Base-by-base conservation (phyloP, 1,140 invertebrate genomes). In the Monochamus saltuarius region DNA sequence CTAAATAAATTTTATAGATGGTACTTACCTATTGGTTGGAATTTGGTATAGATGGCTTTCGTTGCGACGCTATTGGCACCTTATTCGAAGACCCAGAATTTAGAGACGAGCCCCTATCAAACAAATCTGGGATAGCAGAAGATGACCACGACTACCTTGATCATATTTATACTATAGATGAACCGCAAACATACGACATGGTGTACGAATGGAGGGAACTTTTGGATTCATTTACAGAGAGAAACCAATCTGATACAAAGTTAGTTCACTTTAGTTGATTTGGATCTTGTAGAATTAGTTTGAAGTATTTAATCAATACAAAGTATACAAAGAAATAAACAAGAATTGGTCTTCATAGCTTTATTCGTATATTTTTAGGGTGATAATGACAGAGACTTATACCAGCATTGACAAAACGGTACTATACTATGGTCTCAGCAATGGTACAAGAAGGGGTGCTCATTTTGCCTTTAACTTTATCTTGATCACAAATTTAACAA, bases 381-480 rank as follows among this genome's bases (percentile, higher is more conserved):
- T 88, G 6, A 82, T 89, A 79, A 84, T 88, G 80, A 83, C 85
- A 1, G 87, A 89, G 75, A 83, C 82, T 1, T 87, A 87, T 66
- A 80, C 80, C 0, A 72, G 71, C 16, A 70, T 83, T 34, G 73
- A 82, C 37, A 67, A 80, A n/a, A 78, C 81, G 22, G 80, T 86
- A 56, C 74, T 74, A 39, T 88, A 86, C 72, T 89, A 83, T 62
- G 66, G 62, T 11, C 55, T 35, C 35, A 77, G 74, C 8, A 73
- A 82, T 59, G 80, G 79, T 0, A 75, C 76, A 1, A 69, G 74
- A 11, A 54, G 71, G 16, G 83, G 86, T 16, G 80, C 84, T 1
- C 84, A 87, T 68, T 80, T 88, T 66, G 85, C 86, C 1, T 87
- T 88, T 64, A 88, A 89, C 74, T 87, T 87, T 86, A 19, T 74